These are phyloP conservation scores for Marasmarcha lunaedactyla DNA, from an alignment of 2,888 invertebrate species.

Conservation along the genomic window DNA sequence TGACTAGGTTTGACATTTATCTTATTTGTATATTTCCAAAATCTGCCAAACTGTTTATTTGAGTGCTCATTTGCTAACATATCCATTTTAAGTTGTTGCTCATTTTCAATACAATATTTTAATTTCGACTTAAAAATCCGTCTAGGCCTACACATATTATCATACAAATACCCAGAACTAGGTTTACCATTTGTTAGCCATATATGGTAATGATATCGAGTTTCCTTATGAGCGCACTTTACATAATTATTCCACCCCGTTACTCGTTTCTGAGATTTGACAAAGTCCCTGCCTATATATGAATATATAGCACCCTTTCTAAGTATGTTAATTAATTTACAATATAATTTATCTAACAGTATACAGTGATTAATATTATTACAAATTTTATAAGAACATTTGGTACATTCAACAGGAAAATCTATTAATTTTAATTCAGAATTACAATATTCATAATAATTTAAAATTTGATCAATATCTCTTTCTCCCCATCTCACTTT, in stretches of 20 bases:
- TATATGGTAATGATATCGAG: background rate
- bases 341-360: background rate
- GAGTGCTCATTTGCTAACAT: slow-evolving; percentile 1
- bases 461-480: background rate
- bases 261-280: background rate
- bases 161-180: background rate
- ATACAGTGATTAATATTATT: no score
- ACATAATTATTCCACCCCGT: slow-evolving; percentile 4
- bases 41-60: slow-evolving; percentile 1
- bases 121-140: slow-evolving; percentile 4
- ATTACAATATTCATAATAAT: background rate
- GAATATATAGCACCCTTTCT: background rate
- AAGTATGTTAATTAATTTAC: background rate
- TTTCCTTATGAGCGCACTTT: background rate
- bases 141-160: background rate
- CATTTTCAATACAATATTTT: slow-evolving; percentile 1
- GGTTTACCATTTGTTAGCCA: slow-evolving; percentile 8
- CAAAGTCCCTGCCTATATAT: background rate
- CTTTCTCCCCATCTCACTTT: background rate
- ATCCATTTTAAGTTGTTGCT: slow-evolving; percentile 2
- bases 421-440: no score
- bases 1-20: no score
- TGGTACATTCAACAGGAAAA: no score
- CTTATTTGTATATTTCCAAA: slow-evolving; percentile 7
- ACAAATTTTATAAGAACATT: background rate